phyloP scores from a whole-genome alignment of 1,140 invertebrate genomes.

The Gonioctena quinquepunctata region DNA sequence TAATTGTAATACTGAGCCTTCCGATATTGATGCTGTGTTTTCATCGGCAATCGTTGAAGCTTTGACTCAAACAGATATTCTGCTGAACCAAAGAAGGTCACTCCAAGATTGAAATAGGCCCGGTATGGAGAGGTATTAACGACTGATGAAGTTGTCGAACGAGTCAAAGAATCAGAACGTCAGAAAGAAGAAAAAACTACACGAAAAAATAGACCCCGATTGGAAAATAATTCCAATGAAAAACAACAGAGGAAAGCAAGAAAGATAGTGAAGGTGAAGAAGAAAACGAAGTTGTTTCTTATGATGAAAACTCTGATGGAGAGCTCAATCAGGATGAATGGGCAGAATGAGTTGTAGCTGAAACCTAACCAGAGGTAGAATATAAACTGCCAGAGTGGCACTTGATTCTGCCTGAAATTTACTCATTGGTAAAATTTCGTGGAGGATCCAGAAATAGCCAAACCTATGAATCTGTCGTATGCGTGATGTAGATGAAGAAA shows the following conservation, averaged over 20 bases:
- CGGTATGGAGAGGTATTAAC: neutral
- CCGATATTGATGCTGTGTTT: neutral
- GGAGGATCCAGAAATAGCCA: neutral
- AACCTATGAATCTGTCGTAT: neutral
- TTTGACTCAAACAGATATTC: neutral
- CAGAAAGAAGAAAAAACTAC: neutral
- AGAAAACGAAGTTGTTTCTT: too few species aligned
- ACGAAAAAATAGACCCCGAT: neutral
- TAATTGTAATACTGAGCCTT: neutral
- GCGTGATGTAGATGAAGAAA: conserved; percentile 10
- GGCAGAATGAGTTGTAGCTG: neutral
- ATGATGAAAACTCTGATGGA: neutral
- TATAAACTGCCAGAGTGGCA: conserved; percentile 3
- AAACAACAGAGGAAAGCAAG: neutral
- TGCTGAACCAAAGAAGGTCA: neutral
- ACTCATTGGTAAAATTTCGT: neutral
- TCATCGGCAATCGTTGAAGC: neutral
- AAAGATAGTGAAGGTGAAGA: neutral
- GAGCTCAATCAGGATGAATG: neutral
- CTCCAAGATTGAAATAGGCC: neutral
- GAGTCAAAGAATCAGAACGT: neutral
- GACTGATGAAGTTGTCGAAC: neutral
- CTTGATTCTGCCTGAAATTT: neutral
- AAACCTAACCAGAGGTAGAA: neutral
- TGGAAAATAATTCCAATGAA: neutral